phyloP scores from a whole-genome alignment of 2,113 vertebrate species.

The Eulemur rufifrons region DNA sequence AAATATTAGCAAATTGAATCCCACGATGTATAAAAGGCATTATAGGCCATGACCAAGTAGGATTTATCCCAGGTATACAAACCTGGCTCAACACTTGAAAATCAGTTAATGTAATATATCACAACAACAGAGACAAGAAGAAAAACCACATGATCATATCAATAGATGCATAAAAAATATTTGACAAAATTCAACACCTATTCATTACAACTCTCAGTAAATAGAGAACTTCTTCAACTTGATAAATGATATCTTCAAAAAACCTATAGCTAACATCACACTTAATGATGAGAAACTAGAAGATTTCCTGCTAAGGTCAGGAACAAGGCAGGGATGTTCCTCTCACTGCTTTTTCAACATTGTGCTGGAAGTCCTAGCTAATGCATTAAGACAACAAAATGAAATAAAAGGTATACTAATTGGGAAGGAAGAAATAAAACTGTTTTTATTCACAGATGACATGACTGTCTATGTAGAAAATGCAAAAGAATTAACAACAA shows the following conservation, averaged over 20 bases:
- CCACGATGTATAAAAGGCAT: not conserved
- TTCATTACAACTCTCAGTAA: not conserved
- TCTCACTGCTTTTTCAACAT: not conserved
- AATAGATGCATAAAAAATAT: not conserved
- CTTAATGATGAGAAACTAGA: too few species aligned
- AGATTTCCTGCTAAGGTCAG: not conserved
- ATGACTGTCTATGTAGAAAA: not conserved
- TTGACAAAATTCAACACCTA: not conserved
- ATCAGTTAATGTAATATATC: not conserved
- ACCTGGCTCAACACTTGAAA: not conserved
- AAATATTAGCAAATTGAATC: not conserved
- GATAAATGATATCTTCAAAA: not conserved
- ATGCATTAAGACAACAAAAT: not conserved
- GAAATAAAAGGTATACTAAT: not conserved
- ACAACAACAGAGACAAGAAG: not conserved
- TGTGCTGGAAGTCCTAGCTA: not conserved
- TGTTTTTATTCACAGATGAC: not conserved
- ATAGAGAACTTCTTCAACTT: not conserved
- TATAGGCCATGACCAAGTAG: too few species aligned
- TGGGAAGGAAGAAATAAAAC: not conserved
- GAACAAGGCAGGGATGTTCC: not conserved
- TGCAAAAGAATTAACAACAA: not conserved
- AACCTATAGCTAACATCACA: not conserved
- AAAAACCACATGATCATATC: not conserved
- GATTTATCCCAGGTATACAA: not conserved